Evolutionary conservation across 2,113 vertebrate species (phyloP), one percentile per base, ranked within the genome.

Genomic region (Physeter macrocephalus): DNA sequence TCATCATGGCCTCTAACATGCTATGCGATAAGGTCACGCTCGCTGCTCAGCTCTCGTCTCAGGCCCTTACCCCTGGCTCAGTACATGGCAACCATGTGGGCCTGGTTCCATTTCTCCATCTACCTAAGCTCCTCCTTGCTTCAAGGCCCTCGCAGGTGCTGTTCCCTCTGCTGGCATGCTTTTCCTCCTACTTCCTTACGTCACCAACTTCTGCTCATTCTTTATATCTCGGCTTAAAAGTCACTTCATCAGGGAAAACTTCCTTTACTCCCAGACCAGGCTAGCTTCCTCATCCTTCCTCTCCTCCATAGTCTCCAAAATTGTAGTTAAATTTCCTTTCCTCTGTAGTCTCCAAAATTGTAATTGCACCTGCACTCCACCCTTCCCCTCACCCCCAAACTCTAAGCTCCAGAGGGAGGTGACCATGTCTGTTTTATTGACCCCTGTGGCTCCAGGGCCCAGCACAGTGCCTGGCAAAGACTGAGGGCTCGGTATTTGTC

Each of bases 141-240:
- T 71, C 8, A 2, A 39, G 57, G 52, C 4, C 69, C 57, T 23
- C 0, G 0, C 41, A 67, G 86, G 71, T 34, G 20, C 64, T 49
- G 6, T 31, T 64, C 34, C 43, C 4, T 75, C 12, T 0, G 3
- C 66, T 46, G 80, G 43, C 4, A 25, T 0, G 1, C 23, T 14
- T 78, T 21, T 3, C 61, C 81, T 41, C 0, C 0, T 0, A 0
- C 43, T 31, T 5, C 0, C 62, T 92, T 62, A 13, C 6, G 10
- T 49, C 27, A 34, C 4, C 46, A 64, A 25, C 15, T 91, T 39
- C 39, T 57, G 20, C 59, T n/a, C 9, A 1, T 59, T 29, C 43
- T 52, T 85, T 66, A 46, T 6, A n/a, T 86, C 59, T 78, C 6
- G 0, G 54, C 64, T 59, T 75, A 21, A 52, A 66, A 74, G 25